phyloP scores from a whole-genome alignment of 2,888 invertebrate genomes.

The Nomada fucata region DNA sequence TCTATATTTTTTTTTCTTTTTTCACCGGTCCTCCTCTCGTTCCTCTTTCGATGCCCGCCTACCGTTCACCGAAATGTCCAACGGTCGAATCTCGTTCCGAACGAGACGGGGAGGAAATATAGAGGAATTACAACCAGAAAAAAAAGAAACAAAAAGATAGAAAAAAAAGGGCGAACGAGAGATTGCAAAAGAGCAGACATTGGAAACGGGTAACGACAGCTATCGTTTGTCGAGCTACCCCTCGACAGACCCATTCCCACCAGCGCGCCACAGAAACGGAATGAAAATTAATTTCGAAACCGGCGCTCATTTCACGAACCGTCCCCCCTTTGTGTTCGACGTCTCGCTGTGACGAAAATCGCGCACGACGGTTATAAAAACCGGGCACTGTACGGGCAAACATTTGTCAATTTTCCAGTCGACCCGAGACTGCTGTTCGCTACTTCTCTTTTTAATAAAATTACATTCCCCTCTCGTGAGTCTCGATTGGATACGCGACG shows the following conservation, averaged over 20 bases:
- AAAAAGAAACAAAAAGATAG: not conserved
- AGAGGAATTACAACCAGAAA: not conserved
- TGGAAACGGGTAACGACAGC: slow-evolving; percentile 32
- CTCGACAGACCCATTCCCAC: slow-evolving; percentile 11
- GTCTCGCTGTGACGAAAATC: slow-evolving; percentile 9
- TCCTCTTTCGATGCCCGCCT: slow-evolving; percentile 6
- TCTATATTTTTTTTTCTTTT: slow-evolving; percentile 8
- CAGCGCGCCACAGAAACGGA: not conserved
- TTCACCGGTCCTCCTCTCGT: not conserved
- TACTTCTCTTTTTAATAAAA: too few relatives aligned
- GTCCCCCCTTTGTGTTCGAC: not conserved
- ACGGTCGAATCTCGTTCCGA: slow-evolving; percentile 16
- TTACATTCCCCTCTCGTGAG: too few relatives aligned
- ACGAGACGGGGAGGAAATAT: not conserved
- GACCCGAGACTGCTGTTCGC: too few relatives aligned
- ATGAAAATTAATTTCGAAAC: slow-evolving; percentile 45
- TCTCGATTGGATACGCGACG: not conserved
- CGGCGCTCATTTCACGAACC: slow-evolving; percentile 9
- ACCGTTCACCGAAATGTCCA: not conserved
- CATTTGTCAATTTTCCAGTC: not conserved
- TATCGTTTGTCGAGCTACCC: slow-evolving; percentile 31
- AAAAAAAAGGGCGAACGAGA: not conserved
- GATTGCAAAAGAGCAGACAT: slow-evolving; percentile 33
- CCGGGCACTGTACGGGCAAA: not conserved
- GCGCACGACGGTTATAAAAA: slow-evolving; percentile 5